phyloP scores from a whole-genome alignment of 2,888 invertebrate species.

The Drosophila helvetica region DNA sequence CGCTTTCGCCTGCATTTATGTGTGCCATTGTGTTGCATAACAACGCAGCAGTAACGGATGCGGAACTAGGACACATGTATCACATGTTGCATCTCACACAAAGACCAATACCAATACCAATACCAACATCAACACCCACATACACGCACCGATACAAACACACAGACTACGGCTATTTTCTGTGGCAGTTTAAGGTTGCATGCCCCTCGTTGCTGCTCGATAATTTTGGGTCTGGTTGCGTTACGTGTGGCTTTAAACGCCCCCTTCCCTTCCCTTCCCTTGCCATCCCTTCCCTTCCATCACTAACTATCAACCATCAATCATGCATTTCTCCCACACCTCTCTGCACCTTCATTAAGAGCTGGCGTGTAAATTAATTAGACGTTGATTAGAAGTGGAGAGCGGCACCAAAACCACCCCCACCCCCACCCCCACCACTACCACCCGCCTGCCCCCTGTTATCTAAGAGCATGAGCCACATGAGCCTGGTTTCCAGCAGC shows the following conservation, averaged over 20 bases:
- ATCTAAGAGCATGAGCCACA: neutral
- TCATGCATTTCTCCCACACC: constrained; percentile 35
- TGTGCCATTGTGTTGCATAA: constrained; percentile 79
- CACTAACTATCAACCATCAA: constrained; percentile 49
- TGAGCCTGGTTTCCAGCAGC: constrained; percentile 8
- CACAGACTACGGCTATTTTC: neutral
- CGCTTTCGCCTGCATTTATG: constrained; percentile 55
- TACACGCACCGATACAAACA: too few species aligned
- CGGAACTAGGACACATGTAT: constrained; percentile 81
- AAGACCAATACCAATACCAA: constrained; percentile 30
- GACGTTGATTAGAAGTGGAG: constrained; percentile 51
- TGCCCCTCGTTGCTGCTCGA: constrained; percentile 31
- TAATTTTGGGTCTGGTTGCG: constrained; percentile 2
- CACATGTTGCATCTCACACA: constrained; percentile 81
- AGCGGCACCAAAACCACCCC: neutral
- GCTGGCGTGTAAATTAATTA: constrained; percentile 59
- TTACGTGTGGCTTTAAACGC: constrained; percentile 2
- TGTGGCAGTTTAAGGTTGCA: neutral
- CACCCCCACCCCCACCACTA: too few species aligned
- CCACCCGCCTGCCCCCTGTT: too few species aligned
- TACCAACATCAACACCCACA: neutral
- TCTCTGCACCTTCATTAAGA: constrained; percentile 34
- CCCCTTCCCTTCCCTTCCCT: neutral
- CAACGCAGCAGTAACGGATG: constrained; percentile 72
- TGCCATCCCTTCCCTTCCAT: neutral